These are phyloP conservation scores for Torymus tubicola DNA, from an alignment of 2,888 invertebrate species.

Conservation along the genomic window DNA sequence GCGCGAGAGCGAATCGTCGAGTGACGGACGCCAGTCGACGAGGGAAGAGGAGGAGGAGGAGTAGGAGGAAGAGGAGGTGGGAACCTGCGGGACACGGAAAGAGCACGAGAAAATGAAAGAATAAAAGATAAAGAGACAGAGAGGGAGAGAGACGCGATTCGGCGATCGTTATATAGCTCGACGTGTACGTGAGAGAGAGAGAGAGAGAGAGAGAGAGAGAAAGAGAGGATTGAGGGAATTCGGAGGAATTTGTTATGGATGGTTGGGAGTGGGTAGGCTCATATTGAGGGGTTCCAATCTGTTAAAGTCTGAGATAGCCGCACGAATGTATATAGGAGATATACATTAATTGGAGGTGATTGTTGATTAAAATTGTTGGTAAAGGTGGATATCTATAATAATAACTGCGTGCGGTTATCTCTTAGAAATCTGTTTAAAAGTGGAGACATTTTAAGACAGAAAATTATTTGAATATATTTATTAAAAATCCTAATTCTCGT, in stretches of 20 bases:
- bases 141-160: constrained; percentile 42
- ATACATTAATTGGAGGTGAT: no score
- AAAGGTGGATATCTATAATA: no score
- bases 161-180: background rate
- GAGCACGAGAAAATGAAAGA: constrained; percentile 55
- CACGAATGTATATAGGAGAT: no score
- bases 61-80: constrained; percentile 52
- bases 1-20: constrained; percentile 50
- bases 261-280: background rate
- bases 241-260: constrained; percentile 7
- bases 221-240: background rate
- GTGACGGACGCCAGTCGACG: constrained; percentile 8
- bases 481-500: no score
- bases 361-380: no score
- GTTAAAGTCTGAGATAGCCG: no score
- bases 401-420: no score
- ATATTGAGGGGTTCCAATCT: background rate
- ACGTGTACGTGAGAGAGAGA: background rate
- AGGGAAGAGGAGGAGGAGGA: constrained; percentile 51
- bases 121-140: constrained; percentile 40
- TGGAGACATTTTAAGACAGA: no score
- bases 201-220: background rate
- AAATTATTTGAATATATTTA: no score
- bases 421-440: no score
- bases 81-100: constrained; percentile 59